Percentiles rank a stretch among this genome's conserved stretches.
These are phyloP conservation scores for Micronisus gabar DNA, from an alignment of 2,113 vertebrate genomes.

Conservation along the genomic window DNA sequence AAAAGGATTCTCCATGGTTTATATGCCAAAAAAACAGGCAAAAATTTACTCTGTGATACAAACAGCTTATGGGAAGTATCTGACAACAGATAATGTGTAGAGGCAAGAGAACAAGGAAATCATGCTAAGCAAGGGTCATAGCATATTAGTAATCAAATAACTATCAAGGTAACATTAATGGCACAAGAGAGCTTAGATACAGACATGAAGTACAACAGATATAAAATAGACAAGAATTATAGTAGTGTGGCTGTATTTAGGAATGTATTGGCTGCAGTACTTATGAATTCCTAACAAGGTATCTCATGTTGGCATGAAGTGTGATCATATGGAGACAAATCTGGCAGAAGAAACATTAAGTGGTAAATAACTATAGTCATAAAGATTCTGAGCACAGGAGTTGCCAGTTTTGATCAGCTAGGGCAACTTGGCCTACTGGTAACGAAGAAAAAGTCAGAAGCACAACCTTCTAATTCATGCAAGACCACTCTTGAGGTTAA, in stretches of 20 bases:
- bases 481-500: background rate
- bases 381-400: background rate
- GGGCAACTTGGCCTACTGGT: background rate
- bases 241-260: background rate
- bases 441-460: background rate
- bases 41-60: background rate
- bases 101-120: background rate
- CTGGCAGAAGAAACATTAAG: conserved; percentile 24
- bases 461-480: background rate
- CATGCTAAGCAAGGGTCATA: background rate
- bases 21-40: background rate
- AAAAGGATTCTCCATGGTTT: background rate
- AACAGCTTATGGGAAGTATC: background rate
- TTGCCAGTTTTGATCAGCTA: background rate
- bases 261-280: background rate
- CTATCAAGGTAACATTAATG: background rate
- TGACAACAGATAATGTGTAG: background rate
- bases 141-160: background rate
- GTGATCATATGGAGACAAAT: background rate
- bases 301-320: conserved; percentile 16
- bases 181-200: background rate
- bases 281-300: background rate
- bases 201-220: background rate
- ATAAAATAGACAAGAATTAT: background rate
- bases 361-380: background rate